A percentile compares a stretch with the other conserved stretches of the same genome.
phyloP scores from a whole-genome alignment of 2,113 vertebrate genomes.

The Datnioides undecimradiatus region DNA sequence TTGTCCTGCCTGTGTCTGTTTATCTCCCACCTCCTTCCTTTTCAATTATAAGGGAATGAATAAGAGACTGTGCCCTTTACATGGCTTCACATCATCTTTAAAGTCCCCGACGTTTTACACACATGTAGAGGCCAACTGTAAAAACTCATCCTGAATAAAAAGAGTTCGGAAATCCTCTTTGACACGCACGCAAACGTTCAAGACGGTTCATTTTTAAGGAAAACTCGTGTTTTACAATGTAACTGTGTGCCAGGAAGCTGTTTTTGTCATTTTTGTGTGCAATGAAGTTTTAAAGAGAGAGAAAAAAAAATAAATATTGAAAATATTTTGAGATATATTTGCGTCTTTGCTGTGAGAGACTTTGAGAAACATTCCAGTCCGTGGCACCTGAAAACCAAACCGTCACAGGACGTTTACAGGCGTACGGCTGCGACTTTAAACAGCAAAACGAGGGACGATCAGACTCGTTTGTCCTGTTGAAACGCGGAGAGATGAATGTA shows the following conservation, averaged over 20 bases:
- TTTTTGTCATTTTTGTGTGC: conserved; percentile 46
- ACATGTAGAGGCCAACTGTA: neutral
- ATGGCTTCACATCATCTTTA: neutral
- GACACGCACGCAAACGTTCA: neutral
- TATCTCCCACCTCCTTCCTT: neutral
- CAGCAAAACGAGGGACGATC: conserved; percentile 22
- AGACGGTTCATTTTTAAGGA: conserved; percentile 2
- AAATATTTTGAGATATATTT: conserved; percentile 25
- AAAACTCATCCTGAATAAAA: neutral
- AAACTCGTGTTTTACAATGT: neutral
- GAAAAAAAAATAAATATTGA: neutral
- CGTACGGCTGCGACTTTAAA: conserved; percentile 21
- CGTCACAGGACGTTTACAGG: too few species aligned
- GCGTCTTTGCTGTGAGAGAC: conserved; percentile 26
- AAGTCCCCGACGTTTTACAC: neutral
- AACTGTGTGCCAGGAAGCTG: conserved; percentile 33
- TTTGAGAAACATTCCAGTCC: conserved; percentile 54
- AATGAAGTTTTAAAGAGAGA: conserved; percentile 27
- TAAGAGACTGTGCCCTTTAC: neutral
- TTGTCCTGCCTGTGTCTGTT: neutral
- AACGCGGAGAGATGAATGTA: conserved; percentile 23
- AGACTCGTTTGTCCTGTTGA: conserved; percentile 3
- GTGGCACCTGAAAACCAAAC: neutral
- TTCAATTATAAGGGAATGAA: neutral
- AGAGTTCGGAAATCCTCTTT: neutral